Evolutionary conservation across 2,113 vertebrate genomes (phyloP).

Genomic region (Theristicus caerulescens): DNA sequence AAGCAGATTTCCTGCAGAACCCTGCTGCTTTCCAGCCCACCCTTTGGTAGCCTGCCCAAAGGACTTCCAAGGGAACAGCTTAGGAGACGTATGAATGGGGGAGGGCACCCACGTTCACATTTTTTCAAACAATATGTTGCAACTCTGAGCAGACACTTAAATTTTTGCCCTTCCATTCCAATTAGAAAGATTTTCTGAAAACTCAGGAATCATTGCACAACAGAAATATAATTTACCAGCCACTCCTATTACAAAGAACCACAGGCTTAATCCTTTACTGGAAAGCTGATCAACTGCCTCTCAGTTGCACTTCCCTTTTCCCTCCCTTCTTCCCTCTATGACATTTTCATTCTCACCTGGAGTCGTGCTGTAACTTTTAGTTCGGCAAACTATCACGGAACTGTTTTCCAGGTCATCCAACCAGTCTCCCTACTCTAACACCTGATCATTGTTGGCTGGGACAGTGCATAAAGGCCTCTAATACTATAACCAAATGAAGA

Average conservation of each 20-base stretch:
- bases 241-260: background rate
- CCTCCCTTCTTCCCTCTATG: background rate
- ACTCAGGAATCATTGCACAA: background rate
- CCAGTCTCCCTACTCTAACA: background rate
- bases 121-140: background rate
- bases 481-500: background rate
- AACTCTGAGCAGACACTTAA: background rate
- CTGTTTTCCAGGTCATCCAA: background rate
- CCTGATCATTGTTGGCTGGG: background rate
- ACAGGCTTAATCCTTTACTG: background rate
- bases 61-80: background rate
- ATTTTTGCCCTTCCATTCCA: background rate
- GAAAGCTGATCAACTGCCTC: background rate
- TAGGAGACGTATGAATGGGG: background rate
- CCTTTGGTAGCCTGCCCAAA: background rate
- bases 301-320: background rate
- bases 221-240: background rate
- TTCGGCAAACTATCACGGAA: background rate
- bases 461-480: background rate
- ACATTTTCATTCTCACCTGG: background rate
- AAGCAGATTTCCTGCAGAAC: background rate
- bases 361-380: fast-evolving
- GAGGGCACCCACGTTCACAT: background rate
- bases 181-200: constrained; percentile 5
- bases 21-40: background rate